These are phyloP conservation scores for Vannuccia rotundouncinata DNA, from an alignment of 2,888 invertebrate genomes.

Conservation along the genomic window DNA sequence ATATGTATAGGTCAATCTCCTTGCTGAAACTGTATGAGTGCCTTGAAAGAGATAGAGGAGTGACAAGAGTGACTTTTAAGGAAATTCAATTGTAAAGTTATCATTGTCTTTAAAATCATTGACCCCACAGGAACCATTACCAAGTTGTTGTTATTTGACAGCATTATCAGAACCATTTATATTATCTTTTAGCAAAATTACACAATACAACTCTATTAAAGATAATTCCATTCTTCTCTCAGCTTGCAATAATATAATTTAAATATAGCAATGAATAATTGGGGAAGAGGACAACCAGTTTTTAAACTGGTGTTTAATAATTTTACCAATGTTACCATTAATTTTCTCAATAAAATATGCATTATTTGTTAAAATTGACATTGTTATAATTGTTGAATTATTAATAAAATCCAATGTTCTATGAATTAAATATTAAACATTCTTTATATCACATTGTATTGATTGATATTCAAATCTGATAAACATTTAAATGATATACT, in stretches of 20 bases:
- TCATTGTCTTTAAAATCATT: slow-evolving; percentile 5
- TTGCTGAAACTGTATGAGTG: too few relatives aligned
- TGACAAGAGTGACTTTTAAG: neutral
- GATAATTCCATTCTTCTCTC: neutral
- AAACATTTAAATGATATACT: neutral
- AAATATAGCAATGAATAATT: neutral
- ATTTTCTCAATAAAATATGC: neutral
- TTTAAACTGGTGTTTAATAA: neutral
- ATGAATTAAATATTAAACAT: neutral
- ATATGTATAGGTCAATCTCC: too few relatives aligned
- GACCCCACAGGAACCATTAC: neutral
- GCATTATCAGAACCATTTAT: slow-evolving; percentile 6
- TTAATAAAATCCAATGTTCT: neutral
- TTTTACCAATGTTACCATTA: neutral
- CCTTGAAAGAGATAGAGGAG: too few relatives aligned
- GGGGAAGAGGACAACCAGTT: neutral
- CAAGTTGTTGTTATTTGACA: neutral
- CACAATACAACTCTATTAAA: neutral
- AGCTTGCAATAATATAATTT: neutral
- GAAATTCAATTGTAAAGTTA: neutral
- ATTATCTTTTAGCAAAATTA: neutral
- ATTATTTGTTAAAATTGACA: neutral
- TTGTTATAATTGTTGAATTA: neutral
- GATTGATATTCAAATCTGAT: neutral
- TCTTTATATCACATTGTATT: neutral